A percentile compares a stretch with the other conserved stretches of the same genome.
Evolutionary conservation across 2,797 vertebrate genomes (phyloP).

Genomic region (Pitangus sulphuratus): DNA sequence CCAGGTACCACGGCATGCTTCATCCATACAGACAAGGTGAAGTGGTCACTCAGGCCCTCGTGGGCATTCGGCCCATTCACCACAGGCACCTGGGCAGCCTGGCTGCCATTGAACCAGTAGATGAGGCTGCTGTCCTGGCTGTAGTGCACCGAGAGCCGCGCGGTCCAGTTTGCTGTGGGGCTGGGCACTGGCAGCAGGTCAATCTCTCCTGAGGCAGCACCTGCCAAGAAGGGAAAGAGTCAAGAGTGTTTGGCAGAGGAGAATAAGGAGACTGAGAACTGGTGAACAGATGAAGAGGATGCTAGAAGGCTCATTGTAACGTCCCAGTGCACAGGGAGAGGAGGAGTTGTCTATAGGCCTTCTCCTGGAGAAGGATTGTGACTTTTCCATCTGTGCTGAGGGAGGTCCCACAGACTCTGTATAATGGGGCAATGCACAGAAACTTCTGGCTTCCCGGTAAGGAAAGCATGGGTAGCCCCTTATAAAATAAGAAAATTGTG

Average conservation of each 20-base stretch:
- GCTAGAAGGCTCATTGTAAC: neutral
- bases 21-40: conserved; percentile 97
- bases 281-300: neutral
- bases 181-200: conserved; percentile 93
- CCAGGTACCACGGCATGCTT: conserved; percentile 84
- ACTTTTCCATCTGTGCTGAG: neutral
- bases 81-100: conserved; percentile 90
- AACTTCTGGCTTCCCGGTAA: neutral
- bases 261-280: neutral
- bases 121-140: conserved; percentile 97
- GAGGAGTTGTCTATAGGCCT: neutral
- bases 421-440: neutral
- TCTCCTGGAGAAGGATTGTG: neutral
- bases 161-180: conserved; percentile 92
- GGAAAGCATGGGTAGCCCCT: neutral
- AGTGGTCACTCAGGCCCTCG: conserved; percentile 85
- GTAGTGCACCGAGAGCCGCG: conserved; percentile 90
- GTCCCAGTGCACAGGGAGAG: neutral
- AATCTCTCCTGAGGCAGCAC: conserved; percentile 92
- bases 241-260: neutral
- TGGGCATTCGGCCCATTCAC: conserved; percentile 30
- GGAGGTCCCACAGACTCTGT: neutral
- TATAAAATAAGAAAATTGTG: neutral
- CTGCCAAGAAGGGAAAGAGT: conserved; percentile 64
- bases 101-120: conserved; percentile 97